Percentiles rank a stretch among this genome's conserved stretches.
phyloP scores from a whole-genome alignment of 1,140 invertebrate species.

The Saccostrea echinata region DNA sequence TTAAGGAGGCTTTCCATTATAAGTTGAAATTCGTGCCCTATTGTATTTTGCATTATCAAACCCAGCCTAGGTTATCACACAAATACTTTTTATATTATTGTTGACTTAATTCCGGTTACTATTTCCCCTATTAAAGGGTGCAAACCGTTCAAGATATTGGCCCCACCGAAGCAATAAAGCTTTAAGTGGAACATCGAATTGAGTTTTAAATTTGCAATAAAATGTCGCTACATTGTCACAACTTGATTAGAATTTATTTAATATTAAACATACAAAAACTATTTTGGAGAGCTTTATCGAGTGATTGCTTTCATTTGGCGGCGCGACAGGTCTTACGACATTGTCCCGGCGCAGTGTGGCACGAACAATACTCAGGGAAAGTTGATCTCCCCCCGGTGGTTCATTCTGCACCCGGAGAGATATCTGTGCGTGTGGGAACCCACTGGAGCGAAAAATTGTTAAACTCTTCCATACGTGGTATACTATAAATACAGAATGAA shows the following conservation, averaged over 20 bases:
- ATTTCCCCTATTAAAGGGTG: background rate
- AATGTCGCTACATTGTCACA: constrained; percentile 23
- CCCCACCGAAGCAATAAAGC: background rate
- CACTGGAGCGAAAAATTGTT: background rate
- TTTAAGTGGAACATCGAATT: background rate
- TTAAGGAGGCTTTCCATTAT: background rate
- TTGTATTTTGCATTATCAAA: constrained; percentile 7
- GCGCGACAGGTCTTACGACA: background rate
- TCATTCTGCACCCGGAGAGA: background rate
- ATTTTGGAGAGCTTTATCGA: background rate
- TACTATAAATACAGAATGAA: background rate
- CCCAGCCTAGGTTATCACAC: background rate
- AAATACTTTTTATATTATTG: background rate
- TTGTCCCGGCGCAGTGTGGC: background rate
- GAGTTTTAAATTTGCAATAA: constrained; percentile 25
- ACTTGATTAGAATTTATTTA: constrained; percentile 22
- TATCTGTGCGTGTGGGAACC: background rate
- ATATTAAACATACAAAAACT: constrained; percentile 24
- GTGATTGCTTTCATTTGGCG: background rate
- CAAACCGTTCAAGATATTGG: background rate
- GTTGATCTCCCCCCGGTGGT: constrained; percentile 21
- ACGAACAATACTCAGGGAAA: constrained; percentile 1
- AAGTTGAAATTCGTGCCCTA: background rate
- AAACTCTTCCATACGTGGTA: background rate
- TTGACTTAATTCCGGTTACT: background rate